A percentile compares a stretch with the other conserved stretches of the same genome.
Conservation (phyloP, 1,140 invertebrate genomes). For the Chymomyza costata region DNA sequence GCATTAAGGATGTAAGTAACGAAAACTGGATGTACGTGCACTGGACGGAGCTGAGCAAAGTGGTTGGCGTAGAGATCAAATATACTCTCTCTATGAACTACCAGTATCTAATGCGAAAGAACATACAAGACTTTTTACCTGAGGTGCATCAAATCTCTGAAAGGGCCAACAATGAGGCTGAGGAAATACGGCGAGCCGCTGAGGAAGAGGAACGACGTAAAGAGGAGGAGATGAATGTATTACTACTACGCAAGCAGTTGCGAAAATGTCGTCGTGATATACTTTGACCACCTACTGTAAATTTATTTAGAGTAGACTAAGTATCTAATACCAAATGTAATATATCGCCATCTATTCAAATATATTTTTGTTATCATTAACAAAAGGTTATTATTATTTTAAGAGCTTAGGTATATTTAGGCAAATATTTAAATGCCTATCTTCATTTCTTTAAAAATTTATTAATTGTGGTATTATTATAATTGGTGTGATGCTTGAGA, state of each 20-base stretch:
- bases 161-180: conserved; percentile 56
- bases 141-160: conserved; percentile 52
- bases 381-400: no score
- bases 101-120: conserved; percentile 54
- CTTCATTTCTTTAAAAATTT: no score
- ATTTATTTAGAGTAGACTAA: no score
- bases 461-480: no score
- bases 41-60: conserved; percentile 52
- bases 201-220: conserved; percentile 59
- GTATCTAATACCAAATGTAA: no score
- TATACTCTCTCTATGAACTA: conserved; percentile 58
- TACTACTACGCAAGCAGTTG: conserved; percentile 56
- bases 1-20: conserved; percentile 58
- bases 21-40: conserved; percentile 69
- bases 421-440: no score
- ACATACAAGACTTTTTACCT: conserved; percentile 52
- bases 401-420: no score
- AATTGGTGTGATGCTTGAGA: no score
- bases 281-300: conserved; percentile 11
- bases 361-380: no score
- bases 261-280: conserved; percentile 70
- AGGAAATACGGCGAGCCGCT: conserved; percentile 38
- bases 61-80: conserved; percentile 55
- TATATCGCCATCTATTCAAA: no score
- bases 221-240: conserved; percentile 47